Conservation (phyloP, 2,888 invertebrate species). For the Unio pictorum region DNA sequence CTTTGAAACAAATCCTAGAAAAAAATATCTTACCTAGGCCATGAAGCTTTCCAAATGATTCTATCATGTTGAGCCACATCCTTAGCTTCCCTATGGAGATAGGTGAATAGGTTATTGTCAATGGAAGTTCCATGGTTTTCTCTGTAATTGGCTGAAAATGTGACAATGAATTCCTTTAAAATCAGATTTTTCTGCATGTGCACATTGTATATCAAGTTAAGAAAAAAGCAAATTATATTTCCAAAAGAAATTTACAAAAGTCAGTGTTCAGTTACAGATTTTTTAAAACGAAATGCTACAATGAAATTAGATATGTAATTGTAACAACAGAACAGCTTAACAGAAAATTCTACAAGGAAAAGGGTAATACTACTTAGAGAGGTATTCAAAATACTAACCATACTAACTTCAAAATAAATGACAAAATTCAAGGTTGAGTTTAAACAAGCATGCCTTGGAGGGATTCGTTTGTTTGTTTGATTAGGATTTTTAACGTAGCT, state of each 20-base stretch:
- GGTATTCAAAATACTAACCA: too few relatives aligned
- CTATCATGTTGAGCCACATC: slow-evolving; percentile 68
- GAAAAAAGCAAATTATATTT: slow-evolving; percentile 1
- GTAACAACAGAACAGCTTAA: neutral
- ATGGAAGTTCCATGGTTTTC: slow-evolving; percentile 74
- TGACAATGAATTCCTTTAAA: neutral
- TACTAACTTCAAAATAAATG: too few relatives aligned
- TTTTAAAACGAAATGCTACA: neutral
- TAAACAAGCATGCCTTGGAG: too few relatives aligned
- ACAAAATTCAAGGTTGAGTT: too few relatives aligned
- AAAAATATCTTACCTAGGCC: slow-evolving; percentile 73
- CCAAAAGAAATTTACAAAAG: neutral
- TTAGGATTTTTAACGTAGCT: too few relatives aligned
- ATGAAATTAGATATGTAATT: slow-evolving; percentile 1
- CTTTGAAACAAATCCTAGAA: neutral
- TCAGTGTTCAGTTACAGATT: neutral
- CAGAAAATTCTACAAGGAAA: neutral
- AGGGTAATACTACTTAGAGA: too few relatives aligned
- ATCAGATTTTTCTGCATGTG: neutral
- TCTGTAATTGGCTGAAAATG: slow-evolving; percentile 60
- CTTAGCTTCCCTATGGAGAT: slow-evolving; percentile 81
- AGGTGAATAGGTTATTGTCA: slow-evolving; percentile 83
- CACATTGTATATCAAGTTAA: neutral
- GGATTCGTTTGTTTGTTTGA: too few relatives aligned
- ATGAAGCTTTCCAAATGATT: slow-evolving; percentile 67